Percentiles rank a stretch among this genome's conserved stretches.
Conservation (phyloP, 2,113 vertebrate genomes). For the Seriola aureovittata region DNA sequence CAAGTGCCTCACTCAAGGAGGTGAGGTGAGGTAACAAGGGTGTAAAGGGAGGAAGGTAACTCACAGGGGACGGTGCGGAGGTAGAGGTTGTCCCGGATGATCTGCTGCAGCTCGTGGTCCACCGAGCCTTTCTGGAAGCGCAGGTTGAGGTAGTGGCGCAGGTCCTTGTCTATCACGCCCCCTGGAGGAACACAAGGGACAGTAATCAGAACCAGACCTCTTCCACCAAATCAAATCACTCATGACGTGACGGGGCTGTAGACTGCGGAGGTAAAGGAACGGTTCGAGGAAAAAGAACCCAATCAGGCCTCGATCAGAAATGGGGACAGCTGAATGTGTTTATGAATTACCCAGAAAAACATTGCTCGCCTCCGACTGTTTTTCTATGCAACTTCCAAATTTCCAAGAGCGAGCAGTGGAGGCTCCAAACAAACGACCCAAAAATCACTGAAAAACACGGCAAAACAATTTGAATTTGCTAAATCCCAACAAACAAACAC, state of each 20-base stretch:
- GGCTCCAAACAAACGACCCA: slow-evolving; percentile 56
- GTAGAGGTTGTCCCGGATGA: slow-evolving; percentile 99
- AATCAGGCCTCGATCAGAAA: slow-evolving; percentile 19
- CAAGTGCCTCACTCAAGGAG: not conserved
- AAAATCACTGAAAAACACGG: slow-evolving; percentile 34
- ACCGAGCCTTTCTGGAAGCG: slow-evolving; percentile 99
- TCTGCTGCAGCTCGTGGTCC: slow-evolving; percentile 99
- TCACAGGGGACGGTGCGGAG: slow-evolving; percentile 98
- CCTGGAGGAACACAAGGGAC: slow-evolving; percentile 84
- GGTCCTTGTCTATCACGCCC: slow-evolving; percentile 98
- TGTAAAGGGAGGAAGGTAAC: slow-evolving; percentile 69
- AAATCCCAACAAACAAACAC: slow-evolving; percentile 56
- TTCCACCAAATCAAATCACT: slow-evolving; percentile 1
- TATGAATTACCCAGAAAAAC: not conserved
- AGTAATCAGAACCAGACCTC: slow-evolving; percentile 14
- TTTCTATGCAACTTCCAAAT: slow-evolving; percentile 1
- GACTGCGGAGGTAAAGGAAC: not conserved
- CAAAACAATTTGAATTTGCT: slow-evolving; percentile 37
- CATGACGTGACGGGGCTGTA: not conserved
- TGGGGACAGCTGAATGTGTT: slow-evolving; percentile 8
- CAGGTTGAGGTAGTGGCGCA: slow-evolving; percentile 98
- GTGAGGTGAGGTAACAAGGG: not conserved
- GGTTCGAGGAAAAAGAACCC: not conserved
- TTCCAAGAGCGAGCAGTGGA: slow-evolving; percentile 14
- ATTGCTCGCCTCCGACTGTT: not conserved